Evolutionary conservation across 2,888 invertebrate genomes (phyloP).

Genomic region (Parelbella ahira): DNA sequence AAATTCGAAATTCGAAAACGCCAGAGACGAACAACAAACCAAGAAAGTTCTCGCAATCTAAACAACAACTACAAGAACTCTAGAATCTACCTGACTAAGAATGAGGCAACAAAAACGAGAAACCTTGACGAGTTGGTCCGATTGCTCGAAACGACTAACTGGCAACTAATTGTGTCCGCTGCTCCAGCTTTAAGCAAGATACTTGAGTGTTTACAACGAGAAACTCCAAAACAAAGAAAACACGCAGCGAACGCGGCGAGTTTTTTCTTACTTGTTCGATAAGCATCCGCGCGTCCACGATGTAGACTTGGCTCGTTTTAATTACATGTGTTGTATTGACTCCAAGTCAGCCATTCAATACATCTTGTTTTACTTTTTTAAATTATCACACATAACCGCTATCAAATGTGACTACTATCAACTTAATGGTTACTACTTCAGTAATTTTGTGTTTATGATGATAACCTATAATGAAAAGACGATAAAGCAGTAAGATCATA

Average conservation of each 20-base stretch:
- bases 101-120: slow-evolving; percentile 29
- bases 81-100: slow-evolving; percentile 22
- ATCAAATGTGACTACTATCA: too few species aligned
- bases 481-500: too few species aligned
- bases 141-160: slow-evolving; percentile 36
- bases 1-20: slow-evolving; percentile 12
- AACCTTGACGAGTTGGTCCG: slow-evolving; percentile 37
- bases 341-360: neutral
- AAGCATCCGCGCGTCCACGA: slow-evolving; percentile 1
- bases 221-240: slow-evolving; percentile 22
- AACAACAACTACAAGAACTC: slow-evolving; percentile 12
- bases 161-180: slow-evolving; percentile 37
- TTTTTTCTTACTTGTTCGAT: slow-evolving; percentile 14
- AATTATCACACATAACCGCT: too few species aligned
- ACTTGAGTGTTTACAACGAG: slow-evolving; percentile 22
- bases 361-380: slow-evolving; percentile 5
- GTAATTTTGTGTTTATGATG: too few species aligned
- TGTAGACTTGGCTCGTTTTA: slow-evolving; percentile 7
- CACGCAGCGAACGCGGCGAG: neutral
- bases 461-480: too few species aligned
- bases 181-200: slow-evolving; percentile 17
- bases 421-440: too few species aligned
- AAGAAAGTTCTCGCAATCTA: slow-evolving; percentile 20
- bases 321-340: slow-evolving; percentile 7
- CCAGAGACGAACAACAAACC: slow-evolving; percentile 4